A percentile compares a stretch with the other conserved stretches of the same genome.
These are phyloP conservation scores for Astur gentilis DNA, from an alignment of 2,113 vertebrate genomes.

Conservation along the genomic window DNA sequence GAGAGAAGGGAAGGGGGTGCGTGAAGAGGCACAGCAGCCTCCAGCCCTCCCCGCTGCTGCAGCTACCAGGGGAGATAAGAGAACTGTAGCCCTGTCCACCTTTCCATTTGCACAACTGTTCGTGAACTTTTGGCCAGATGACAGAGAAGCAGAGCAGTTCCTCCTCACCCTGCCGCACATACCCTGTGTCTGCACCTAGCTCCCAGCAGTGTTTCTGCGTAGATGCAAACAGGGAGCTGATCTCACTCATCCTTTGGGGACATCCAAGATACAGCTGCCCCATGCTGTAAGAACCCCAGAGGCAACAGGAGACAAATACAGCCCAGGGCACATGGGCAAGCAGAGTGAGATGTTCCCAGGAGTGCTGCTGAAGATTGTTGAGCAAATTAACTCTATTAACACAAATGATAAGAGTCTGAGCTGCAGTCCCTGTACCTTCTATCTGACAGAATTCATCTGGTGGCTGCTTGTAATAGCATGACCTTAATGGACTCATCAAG, in stretches of 20 bases:
- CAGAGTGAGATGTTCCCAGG: background rate
- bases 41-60: background rate
- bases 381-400: constrained; percentile 61
- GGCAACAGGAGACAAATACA: background rate
- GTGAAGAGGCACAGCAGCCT: background rate
- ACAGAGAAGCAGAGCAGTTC: background rate
- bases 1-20: background rate
- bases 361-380: background rate
- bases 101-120: background rate
- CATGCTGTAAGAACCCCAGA: background rate
- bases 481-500: constrained; percentile 43
- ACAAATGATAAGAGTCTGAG: constrained; percentile 4
- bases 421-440: background rate
- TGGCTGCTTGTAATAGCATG: constrained; percentile 47
- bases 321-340: background rate
- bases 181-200: background rate
- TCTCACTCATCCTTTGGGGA: background rate
- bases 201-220: background rate
- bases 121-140: accelerated
- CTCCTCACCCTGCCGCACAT: background rate
- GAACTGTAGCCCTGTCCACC: background rate
- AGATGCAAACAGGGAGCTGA: background rate
- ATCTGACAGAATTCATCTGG: constrained; percentile 41
- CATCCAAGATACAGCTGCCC: background rate
- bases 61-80: background rate